phyloP scores from a whole-genome alignment of 2,888 invertebrate genomes.

The Eucriotettix oculatus region DNA sequence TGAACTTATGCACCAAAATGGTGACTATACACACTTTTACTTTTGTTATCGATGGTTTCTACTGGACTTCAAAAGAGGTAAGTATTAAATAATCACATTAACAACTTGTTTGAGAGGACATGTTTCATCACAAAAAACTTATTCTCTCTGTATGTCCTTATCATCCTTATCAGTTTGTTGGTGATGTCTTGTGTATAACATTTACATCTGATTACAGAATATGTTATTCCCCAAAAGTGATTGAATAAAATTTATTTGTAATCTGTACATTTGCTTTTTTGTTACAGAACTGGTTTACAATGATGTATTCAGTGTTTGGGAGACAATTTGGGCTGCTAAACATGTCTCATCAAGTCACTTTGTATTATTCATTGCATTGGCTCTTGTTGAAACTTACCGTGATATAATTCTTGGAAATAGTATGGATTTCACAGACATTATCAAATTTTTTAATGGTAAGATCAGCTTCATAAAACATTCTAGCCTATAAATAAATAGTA shows the following conservation, averaged over 20 bases:
- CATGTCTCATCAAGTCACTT: slow-evolving; percentile 76
- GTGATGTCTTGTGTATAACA: too few species aligned
- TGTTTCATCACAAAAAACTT: too few species aligned
- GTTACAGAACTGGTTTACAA: slow-evolving; percentile 67
- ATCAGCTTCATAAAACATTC: slow-evolving; percentile 2
- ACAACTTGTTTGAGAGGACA: too few species aligned
- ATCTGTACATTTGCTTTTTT: neutral
- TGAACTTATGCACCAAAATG: slow-evolving; percentile 85
- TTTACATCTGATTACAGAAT: too few species aligned
- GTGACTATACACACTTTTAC: slow-evolving; percentile 93
- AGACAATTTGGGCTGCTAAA: slow-evolving; percentile 88
- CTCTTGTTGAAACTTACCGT: slow-evolving; percentile 78
- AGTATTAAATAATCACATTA: neutral
- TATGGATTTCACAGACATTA: slow-evolving; percentile 97
- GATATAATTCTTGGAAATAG: slow-evolving; percentile 88
- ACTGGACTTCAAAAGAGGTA: slow-evolving; percentile 79
- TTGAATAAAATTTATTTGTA: too few species aligned
- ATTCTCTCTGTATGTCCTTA: too few species aligned
- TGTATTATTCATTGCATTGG: slow-evolving; percentile 82
- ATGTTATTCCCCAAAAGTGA: too few species aligned
- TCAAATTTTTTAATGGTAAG: slow-evolving; percentile 92
- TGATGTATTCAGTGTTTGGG: slow-evolving; percentile 88
- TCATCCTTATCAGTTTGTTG: too few species aligned
- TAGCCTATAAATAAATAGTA: too few species aligned
- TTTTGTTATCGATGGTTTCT: slow-evolving; percentile 97